These are phyloP conservation scores for Sylvietta virens DNA, from an alignment of 2,113 vertebrate genomes.

Conservation along the genomic window DNA sequence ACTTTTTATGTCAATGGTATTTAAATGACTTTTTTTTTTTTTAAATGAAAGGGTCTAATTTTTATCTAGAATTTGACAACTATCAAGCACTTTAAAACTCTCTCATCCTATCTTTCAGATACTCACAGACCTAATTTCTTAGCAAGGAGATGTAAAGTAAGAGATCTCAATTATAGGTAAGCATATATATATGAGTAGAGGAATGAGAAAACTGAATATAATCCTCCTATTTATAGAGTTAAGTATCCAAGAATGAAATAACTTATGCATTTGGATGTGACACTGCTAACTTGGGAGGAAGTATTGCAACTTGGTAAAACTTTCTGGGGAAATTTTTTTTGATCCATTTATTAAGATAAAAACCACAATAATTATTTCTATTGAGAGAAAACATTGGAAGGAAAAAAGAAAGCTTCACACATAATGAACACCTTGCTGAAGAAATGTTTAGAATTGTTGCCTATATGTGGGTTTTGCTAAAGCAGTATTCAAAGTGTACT, in stretches of 20 bases:
- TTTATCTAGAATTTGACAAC: not conserved
- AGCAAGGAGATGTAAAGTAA: not conserved
- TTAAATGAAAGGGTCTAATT: not conserved
- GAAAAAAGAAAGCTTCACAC: fast-evolving
- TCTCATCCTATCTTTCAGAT: not conserved
- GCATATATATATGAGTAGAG: fast-evolving
- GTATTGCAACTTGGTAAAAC: not conserved
- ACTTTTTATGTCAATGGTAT: not conserved
- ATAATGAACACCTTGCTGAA: not conserved
- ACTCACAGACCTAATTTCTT: not conserved
- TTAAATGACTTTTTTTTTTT: not conserved
- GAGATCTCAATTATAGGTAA: not conserved
- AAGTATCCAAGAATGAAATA: not conserved
- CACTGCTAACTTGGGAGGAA: not conserved
- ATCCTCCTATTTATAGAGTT: not conserved
- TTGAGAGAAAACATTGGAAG: not conserved
- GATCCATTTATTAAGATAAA: not conserved
- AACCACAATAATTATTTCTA: fast-evolving
- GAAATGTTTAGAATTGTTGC: not conserved
- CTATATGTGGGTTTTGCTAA: not conserved
- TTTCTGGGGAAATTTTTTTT: not conserved
- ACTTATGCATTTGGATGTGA: not conserved
- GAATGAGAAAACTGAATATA: not conserved
- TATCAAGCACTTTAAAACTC: not conserved
- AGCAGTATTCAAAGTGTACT: not conserved